phyloP scores from a whole-genome alignment of 2,797 vertebrate genomes.

The Emys orbicularis region DNA sequence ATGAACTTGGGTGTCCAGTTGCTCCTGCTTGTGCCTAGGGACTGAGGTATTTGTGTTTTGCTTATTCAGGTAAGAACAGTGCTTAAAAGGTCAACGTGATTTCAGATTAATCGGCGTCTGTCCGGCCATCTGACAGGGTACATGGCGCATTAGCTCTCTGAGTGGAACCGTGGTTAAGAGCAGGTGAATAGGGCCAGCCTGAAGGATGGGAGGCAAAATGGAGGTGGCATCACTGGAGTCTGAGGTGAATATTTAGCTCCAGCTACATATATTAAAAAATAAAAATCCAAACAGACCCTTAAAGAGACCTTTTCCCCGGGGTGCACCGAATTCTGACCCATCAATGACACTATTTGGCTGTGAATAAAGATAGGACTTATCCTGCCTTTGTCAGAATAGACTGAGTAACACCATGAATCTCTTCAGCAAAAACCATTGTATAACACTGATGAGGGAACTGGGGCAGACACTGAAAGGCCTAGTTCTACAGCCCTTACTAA shows the following conservation, averaged over 20 bases:
- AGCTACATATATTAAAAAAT: neutral
- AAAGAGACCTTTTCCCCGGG: neutral
- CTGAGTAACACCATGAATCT: neutral
- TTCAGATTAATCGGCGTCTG: neutral
- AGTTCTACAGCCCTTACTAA: neutral
- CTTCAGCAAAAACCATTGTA: neutral
- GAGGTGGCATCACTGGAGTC: neutral
- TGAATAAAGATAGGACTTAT: neutral
- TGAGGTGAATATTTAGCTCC: neutral
- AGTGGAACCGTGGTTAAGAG: neutral
- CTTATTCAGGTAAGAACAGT: neutral
- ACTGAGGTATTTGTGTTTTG: neutral
- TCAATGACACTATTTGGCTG: neutral
- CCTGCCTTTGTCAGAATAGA: neutral
- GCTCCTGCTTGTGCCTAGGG: neutral
- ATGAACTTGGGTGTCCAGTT: neutral
- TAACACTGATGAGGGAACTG: neutral
- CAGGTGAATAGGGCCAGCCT: neutral
- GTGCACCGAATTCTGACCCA: neutral
- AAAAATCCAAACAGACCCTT: neutral
- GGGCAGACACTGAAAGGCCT: neutral
- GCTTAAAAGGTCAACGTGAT: neutral
- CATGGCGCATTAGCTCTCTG: neutral
- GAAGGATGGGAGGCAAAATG: neutral
- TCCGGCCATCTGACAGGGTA: neutral